Evolutionary conservation across 2,797 vertebrate species (phyloP).

Genomic region (Halcyon smyrnensis): DNA sequence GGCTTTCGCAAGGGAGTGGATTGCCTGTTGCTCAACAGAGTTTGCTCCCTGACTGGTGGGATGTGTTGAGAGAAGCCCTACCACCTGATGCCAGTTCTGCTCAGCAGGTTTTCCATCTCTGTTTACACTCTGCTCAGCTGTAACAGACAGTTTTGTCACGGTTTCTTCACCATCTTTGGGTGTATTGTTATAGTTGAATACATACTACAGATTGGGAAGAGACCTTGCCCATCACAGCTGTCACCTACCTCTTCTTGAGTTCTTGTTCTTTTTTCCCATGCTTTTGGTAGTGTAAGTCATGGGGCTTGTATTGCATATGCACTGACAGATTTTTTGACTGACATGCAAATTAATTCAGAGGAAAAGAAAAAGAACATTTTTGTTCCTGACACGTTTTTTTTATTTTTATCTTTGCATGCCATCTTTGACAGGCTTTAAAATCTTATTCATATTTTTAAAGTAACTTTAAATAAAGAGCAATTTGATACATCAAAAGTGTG

Average conservation of each 20-base stretch:
- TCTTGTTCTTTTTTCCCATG: constrained; percentile 70
- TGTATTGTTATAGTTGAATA: constrained; percentile 74
- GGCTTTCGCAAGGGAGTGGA: neutral
- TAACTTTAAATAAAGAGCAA: constrained; percentile 79
- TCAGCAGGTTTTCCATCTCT: constrained; percentile 66
- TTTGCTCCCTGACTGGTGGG: neutral
- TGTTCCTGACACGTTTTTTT: constrained; percentile 77
- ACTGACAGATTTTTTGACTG: constrained; percentile 80
- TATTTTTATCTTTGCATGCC: constrained; percentile 80
- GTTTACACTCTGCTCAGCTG: constrained; percentile 64
- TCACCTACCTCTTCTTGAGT: constrained; percentile 63
- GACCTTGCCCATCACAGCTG: constrained; percentile 73
- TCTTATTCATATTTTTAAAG: constrained; percentile 68
- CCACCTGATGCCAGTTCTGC: constrained; percentile 45
- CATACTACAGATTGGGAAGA: constrained; percentile 38
- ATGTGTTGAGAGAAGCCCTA: neutral
- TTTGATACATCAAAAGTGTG: constrained; percentile 74
- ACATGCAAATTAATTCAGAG: constrained; percentile 79
- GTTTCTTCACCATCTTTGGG: constrained; percentile 67
- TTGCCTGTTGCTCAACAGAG: neutral
- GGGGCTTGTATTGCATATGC: constrained; percentile 74
- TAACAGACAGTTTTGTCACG: constrained; percentile 77
- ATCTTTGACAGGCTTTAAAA: constrained; percentile 79
- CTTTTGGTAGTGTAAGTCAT: constrained; percentile 76
- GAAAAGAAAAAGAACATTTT: constrained; percentile 79